Percentiles rank a stretch among this genome's conserved stretches.
Evolutionary conservation across 2,888 invertebrate species (phyloP).

Genomic region (Nemotelus pantherinus): DNA sequence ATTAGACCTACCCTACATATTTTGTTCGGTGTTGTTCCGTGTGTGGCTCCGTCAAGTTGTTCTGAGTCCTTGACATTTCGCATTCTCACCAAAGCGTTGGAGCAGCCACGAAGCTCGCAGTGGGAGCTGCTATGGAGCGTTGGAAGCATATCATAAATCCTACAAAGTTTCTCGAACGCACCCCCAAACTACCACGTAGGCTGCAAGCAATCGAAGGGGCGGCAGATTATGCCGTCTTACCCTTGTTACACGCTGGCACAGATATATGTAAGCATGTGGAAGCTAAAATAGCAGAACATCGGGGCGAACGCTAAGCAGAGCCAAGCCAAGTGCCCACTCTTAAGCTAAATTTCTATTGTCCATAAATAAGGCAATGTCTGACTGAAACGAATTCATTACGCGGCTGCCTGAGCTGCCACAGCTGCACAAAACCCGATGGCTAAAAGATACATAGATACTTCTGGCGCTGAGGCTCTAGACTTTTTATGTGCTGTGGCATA

Average conservation of each 20-base stretch:
- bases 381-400: conserved; percentile 34
- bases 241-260: not conserved
- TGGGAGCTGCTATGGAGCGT: not conserved
- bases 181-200: not conserved
- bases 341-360: conserved; percentile 32
- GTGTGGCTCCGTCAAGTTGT: conserved; percentile 5
- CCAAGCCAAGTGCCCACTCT: conserved; percentile 1
- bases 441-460: conserved; percentile 14
- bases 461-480: conserved; percentile 1
- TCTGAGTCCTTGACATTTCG: conserved; percentile 31
- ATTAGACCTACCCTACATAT: conserved; percentile 38
- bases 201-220: not conserved
- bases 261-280: not conserved
- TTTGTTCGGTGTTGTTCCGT: conserved; percentile 21
- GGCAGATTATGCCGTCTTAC: not conserved
- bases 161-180: not conserved
- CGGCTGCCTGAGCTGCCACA: not conserved
- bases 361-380: conserved; percentile 25
- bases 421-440: not conserved
- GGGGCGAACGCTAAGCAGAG: not conserved
- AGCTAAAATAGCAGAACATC: not conserved
- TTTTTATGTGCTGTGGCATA: conserved; percentile 19
- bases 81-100: not conserved
- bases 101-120: not conserved
- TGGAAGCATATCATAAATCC: conserved; percentile 21